A percentile compares a stretch with the other conserved stretches of the same genome.
phyloP scores from a whole-genome alignment of 2,113 vertebrate genomes.

The Vulpes ferrilata region DNA sequence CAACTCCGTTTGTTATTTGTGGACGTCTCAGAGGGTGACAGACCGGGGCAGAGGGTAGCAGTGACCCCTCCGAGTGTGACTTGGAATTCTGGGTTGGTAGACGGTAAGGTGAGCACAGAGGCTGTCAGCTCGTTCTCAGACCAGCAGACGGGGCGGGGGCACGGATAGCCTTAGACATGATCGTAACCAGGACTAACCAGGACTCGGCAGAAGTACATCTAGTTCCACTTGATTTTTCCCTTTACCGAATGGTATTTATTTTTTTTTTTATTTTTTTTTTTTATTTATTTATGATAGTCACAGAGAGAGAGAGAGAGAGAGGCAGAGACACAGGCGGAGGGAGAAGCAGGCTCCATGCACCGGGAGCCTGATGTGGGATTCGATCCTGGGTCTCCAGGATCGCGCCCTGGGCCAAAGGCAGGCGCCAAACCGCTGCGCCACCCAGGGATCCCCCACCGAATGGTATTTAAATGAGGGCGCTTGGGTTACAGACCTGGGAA shows the following conservation, averaged over 20 bases:
- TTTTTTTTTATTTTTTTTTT: no score
- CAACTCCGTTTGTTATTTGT: background rate
- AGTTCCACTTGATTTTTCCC: background rate
- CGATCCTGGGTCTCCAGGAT: no score
- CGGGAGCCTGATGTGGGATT: no score
- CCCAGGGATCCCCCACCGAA: no score
- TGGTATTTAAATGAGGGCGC: background rate
- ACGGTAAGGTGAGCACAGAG: conserved; percentile 21
- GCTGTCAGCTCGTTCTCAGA: background rate
- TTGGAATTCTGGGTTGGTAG: background rate
- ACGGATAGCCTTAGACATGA: background rate
- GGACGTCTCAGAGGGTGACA: background rate
- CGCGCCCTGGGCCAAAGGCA: no score
- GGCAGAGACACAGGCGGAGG: no score
- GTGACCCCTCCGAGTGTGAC: background rate
- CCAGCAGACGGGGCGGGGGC: background rate
- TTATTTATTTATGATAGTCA: no score
- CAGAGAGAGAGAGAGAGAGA: no score
- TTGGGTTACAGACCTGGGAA: background rate
- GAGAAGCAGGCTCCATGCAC: no score
- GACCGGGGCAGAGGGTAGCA: background rate
- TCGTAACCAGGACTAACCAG: background rate
- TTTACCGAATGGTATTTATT: conserved; percentile 13
- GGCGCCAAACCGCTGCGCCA: no score
- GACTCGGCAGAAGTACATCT: background rate